Base-by-base conservation (phyloP, 2,888 invertebrate species). In the Caenorhabditis becei region DNA sequence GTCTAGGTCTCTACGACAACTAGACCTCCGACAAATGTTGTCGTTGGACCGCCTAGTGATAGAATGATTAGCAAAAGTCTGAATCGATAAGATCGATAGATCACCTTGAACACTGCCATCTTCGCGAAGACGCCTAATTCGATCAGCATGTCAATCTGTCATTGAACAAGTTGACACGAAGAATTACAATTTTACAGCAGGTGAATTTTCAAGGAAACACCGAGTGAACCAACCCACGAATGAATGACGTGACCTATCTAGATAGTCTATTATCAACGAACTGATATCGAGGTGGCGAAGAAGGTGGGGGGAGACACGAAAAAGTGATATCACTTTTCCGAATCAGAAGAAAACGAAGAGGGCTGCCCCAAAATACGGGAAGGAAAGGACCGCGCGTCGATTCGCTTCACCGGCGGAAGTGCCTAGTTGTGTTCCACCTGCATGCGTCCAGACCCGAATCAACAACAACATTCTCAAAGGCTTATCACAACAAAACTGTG, bases 241-340 rank as follows among this genome's bases (percentile, higher is more conserved):
- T 20, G 28, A 74, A 54, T 54, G 63, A 72, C 44, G 54, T 35
- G 44, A 20, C 53, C n/a, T 11, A 8, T 24, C 11, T 56, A n/a
- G 23, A 49, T 49, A 28, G 63, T 37, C 65, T 58, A 74, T 66
- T 66, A 66, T 74, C 66, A 66, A 66, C 32, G 74, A 65, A 74
- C 35, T 66, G 65, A 74, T 72, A 63, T 32, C 71, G 61, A 47
- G 26, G n/a, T n/a, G n/a, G n/a, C n/a, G n/a, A n/a, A n/a, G n/a
- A n/a, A n/a, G 72, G 72, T 47, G 63, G 24, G 56, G 44, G 28
- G 41, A 41, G 14, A 41, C 41, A 51, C 63, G 37, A 49, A 72
- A 62, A 65, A 66, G 54, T 74, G 74, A 74, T 74, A 66, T 66
- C 74, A 74, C 44, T 65, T 49, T 54, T 72, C 53, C 37, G 44